A percentile compares a stretch with the other conserved stretches of the same genome.
Conservation (phyloP, 2,888 invertebrate species). For the Idaea biselata region DNA sequence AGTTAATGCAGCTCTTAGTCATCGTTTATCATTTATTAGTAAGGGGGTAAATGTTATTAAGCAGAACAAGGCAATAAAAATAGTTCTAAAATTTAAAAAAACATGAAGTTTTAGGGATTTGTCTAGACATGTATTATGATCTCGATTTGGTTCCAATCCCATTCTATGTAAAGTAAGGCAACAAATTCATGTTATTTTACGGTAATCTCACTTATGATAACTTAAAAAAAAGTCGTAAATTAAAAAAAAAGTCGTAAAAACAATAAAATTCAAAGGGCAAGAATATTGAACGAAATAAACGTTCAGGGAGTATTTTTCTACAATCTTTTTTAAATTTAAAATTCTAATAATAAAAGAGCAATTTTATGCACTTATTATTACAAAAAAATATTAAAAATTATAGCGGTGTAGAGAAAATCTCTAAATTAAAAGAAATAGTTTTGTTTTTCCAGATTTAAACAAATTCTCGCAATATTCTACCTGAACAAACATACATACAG, state of each 20-base stretch:
- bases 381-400: slow-evolving; percentile 3
- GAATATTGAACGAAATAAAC: slow-evolving; percentile 62
- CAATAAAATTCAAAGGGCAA: slow-evolving; percentile 51
- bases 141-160: neutral
- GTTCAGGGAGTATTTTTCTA: slow-evolving; percentile 79
- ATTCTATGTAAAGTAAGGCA: neutral
- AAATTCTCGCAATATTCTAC: too few relatives aligned
- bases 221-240: slow-evolving; percentile 37
- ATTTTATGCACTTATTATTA: slow-evolving; percentile 62
- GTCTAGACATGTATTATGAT: too few relatives aligned
- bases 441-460: too few relatives aligned
- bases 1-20: too few relatives aligned
- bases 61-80: neutral
- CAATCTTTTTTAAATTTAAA: slow-evolving; percentile 72
- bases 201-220: slow-evolving; percentile 72
- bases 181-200: neutral
- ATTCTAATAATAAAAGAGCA: slow-evolving; percentile 43
- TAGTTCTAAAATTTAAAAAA: neutral
- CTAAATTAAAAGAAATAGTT: too few relatives aligned
- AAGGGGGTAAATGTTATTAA: too few relatives aligned
- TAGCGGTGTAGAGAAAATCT: neutral
- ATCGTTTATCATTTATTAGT: too few relatives aligned
- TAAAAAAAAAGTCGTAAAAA: slow-evolving; percentile 33
- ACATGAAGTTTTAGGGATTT: neutral
- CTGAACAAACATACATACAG: too few relatives aligned